These are phyloP conservation scores for Enteromius viviparus DNA, from an alignment of 2,797 vertebrate genomes.

Conservation along the genomic window DNA sequence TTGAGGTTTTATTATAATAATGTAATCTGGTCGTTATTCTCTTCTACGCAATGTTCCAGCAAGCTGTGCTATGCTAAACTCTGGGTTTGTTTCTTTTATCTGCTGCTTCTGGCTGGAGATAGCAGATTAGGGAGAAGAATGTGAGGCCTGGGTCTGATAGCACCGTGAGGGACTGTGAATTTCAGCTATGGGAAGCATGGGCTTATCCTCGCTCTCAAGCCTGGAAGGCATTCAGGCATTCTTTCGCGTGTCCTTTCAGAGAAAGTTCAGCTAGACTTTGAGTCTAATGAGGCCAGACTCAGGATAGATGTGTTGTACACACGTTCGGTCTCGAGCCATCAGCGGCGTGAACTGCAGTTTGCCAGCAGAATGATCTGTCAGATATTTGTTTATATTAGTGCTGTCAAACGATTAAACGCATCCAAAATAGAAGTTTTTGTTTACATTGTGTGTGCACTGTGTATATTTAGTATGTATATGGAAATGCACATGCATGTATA, in stretches of 20 bases:
- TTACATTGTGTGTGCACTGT: too few species aligned
- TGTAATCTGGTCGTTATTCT: background rate
- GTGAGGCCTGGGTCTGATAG: slow-evolving; percentile 40
- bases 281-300: slow-evolving; percentile 10
- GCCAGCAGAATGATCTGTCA: background rate
- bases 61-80: slow-evolving; percentile 9
- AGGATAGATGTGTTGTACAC: slow-evolving; percentile 2
- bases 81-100: slow-evolving; percentile 36
- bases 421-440: too few species aligned
- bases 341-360: background rate
- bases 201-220: slow-evolving; percentile 46
- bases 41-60: background rate
- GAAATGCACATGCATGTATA: too few species aligned
- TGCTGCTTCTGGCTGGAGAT: slow-evolving; percentile 36
- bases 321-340: background rate
- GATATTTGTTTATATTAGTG: background rate
- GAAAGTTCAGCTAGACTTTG: slow-evolving; percentile 33
- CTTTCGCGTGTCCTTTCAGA: slow-evolving; percentile 21
- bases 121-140: slow-evolving; percentile 48
- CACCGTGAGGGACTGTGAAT: slow-evolving; percentile 42
- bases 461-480: too few species aligned
- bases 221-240: slow-evolving; percentile 32
- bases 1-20: background rate
- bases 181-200: slow-evolving; percentile 49
- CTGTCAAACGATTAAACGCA: too few species aligned